A percentile compares a stretch with the other conserved stretches of the same genome.
These are phyloP conservation scores for Anguilla japonica DNA, from an alignment of 2,113 vertebrate genomes.

Conservation along the genomic window DNA sequence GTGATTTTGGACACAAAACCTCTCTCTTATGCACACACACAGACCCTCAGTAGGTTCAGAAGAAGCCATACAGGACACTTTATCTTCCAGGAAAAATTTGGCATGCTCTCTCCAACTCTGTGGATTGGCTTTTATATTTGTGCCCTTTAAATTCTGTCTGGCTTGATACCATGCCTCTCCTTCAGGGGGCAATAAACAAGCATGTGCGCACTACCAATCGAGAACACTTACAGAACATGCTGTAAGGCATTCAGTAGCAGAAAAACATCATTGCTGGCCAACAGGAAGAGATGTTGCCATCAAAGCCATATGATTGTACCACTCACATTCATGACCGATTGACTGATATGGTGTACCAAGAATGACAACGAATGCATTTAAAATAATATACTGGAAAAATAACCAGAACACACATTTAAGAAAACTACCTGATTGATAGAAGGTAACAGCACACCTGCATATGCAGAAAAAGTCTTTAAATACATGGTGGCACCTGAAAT, in stretches of 20 bases:
- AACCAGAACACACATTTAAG: background rate
- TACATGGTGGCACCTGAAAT: background rate
- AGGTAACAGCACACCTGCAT: slow-evolving; percentile 25
- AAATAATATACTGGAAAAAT: background rate
- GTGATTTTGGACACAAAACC: background rate
- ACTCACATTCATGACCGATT: background rate
- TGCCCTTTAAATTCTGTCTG: background rate
- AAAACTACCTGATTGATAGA: slow-evolving; percentile 3
- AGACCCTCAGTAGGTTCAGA: background rate
- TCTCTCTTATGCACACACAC: background rate
- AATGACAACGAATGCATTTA: slow-evolving; percentile 13
- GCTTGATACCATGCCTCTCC: background rate
- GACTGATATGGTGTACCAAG: slow-evolving; percentile 9
- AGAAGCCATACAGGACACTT: background rate
- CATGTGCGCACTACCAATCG: background rate
- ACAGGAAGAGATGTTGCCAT: background rate
- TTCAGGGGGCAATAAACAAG: background rate
- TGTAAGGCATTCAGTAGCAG: background rate
- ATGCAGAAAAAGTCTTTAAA: background rate
- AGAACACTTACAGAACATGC: background rate
- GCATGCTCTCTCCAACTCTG: background rate
- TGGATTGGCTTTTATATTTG: background rate
- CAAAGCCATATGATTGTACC: background rate
- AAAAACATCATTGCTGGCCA: background rate
- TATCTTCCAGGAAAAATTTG: background rate